Evolutionary conservation across 2,888 invertebrate species (phyloP).

Genomic region (Epiperipatus broadwayi): DNA sequence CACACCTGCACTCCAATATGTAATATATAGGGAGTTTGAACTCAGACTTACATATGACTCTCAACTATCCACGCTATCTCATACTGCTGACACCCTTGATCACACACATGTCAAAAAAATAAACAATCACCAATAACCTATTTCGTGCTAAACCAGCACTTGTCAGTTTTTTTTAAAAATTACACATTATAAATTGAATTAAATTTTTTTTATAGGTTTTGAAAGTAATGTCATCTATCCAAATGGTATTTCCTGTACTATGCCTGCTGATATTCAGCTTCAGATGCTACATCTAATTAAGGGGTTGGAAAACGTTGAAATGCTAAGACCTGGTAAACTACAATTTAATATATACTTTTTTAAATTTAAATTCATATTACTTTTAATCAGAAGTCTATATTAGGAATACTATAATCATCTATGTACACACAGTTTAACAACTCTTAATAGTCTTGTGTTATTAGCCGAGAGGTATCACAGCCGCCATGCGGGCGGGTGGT

Average conservation of each 20-base stretch:
- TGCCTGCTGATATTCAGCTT: constrained; percentile 54
- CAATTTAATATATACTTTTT: constrained; percentile 13
- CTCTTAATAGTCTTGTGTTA: no score
- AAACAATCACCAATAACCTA: no score
- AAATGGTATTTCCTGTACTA: constrained; percentile 61
- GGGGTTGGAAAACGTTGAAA: constrained; percentile 51
- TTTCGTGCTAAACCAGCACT: no score
- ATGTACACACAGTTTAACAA: no score
- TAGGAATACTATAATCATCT: neutral
- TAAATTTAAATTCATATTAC: neutral
- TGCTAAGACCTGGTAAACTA: constrained; percentile 40
- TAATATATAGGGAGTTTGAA: no score
- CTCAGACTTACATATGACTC: no score
- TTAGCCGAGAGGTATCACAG: no score
- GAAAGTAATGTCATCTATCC: constrained; percentile 57
- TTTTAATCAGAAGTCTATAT: neutral
- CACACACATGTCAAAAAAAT: constrained; percentile 8
- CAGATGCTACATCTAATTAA: constrained; percentile 43
- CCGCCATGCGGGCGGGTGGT: no score
- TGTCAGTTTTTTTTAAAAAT: neutral
- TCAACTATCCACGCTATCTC: no score
- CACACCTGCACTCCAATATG: no score
- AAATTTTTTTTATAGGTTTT: constrained; percentile 30
- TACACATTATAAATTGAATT: neutral
- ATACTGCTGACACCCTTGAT: no score